Evolutionary conservation across 2,888 invertebrate species (phyloP), one percentile per base, ranked within the genome.

Genomic region (Muscina levida): DNA sequence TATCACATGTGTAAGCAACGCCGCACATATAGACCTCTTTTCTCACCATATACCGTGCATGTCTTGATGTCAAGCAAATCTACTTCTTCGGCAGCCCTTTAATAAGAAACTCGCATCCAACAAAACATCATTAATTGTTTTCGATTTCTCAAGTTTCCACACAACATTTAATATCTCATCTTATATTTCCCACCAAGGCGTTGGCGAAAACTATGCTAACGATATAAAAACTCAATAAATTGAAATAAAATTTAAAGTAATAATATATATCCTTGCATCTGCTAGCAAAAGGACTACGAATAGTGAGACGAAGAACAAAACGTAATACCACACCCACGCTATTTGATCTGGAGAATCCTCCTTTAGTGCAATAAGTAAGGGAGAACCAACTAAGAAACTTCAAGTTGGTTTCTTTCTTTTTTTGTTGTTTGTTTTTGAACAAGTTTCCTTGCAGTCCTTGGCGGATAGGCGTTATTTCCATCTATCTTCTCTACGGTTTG

Each of bases 261-360:
- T 46, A 65, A 65, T 46, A 76, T 68, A 79, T 68, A 68, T 65
- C 24, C 19, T 48, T 70, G 76, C 77, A 80, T 77, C 77, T 77
- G 77, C 70, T 57, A 31, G 8, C 2, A 5, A 53, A n/a, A 48
- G 44, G 10, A 15, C 5, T 4, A 22, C 22, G 24, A 44, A 53
- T 2, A 3, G 24, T 11, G 24, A 53, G 22, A 22, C 22, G 13
- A 11, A 19, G 13, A 53, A 53, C 53, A 53, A 22, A 19, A 46
- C 31, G 31, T 31, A 31, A n/a, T 39, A 59, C 44, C 42, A 81
- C 81, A 81, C 81, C 81, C 77, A 75, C 81, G 81, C 77, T 46
- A 81, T 81, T 77, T 72, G 81, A 81, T 77, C 77, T 68, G 48
- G 37, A 72, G 46, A 74, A 77, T 75, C 74, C 77, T 72, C 3